Base-by-base conservation (phyloP, 2,888 invertebrate genomes). In the Iphiclides podalirius region DNA sequence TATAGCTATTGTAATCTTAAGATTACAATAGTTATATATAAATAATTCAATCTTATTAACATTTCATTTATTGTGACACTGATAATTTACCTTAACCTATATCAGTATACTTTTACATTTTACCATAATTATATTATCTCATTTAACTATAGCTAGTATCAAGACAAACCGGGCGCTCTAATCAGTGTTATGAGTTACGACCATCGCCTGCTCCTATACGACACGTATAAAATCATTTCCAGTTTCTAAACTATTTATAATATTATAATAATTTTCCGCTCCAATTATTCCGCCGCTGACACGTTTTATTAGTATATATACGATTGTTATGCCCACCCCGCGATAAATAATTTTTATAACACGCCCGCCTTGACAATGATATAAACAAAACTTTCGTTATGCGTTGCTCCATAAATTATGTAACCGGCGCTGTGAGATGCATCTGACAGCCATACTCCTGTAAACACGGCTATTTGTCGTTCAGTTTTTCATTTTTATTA, bases 241-340 rank as follows among this genome's bases (percentile, higher is more conserved):
- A 74, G 75, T 51, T 64, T 75, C 73, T 80, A 84, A 85, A 86
- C 87, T 87, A 87, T 86, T 86, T 86, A 84, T 83, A 84, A 76
- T 79, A 87, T 77, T 80, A 84, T 84, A 82, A 87, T 87, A 85
- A 85, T 83, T 86, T 79, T 75, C 73, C 67, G 77, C 73, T 72
- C 87, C 87, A 87, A 87, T 87, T 87, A 88, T 86, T 84, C 70
- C 66, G 58, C 57, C 59, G 78, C 75, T 78, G 87, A 86, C 86
- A 86, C 75, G 68, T 85, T 87, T 86, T 86, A 86, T 86, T 78
- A 64, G 69, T 75, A 75, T 79, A 77, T 78, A 80, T 83, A 80
- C 75, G 81, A 82, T 82, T 86, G 84, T 86, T 83, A 67, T 78
- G 71, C 63, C 75, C 72, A 66, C 59, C 11, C 56, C 44, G 58